Evolutionary conservation across 2,888 invertebrate genomes (phyloP), one percentile per base, ranked within the genome.

Genomic region (Pristionchus fissidentatus): DNA sequence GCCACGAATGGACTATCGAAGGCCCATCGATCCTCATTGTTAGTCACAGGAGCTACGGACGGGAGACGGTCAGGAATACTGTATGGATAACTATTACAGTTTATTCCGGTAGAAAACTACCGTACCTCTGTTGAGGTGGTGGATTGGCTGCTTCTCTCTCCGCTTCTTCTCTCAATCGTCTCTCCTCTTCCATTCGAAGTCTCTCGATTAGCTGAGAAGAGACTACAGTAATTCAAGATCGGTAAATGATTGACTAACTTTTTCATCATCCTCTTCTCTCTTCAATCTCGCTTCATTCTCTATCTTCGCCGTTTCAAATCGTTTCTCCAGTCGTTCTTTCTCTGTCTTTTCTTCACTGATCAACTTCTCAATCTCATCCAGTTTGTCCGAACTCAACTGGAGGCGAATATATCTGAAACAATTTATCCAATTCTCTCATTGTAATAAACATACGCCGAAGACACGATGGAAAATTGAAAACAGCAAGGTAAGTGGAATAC

Each of bases 51-150:
- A 8, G 60, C 60, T 32, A 32, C 43, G 13, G 60, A 29, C 1
- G 78, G 55, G 8, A 78, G 78, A 55, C 78, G 52, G 26, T 78
- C 78, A 29, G 78, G 78, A 19, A 78, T 43, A 78, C 78, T 55
- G 38, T 22, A 78, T 55, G 3, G 7, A 41, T 7, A n/a, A n/a
- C n/a, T n/a, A n/a, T n/a, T n/a, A n/a, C n/a, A n/a, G n/a, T n/a
- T n/a, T n/a, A n/a, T n/a, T n/a, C n/a, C n/a, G n/a, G n/a, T n/a
- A n/a, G n/a, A n/a, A 60, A 38, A 1, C 5, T 7, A 38, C n/a
- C 4, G 22, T n/a, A 78, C 55, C 78, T 78, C 46, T 46, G 29
- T 46, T 43, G 75, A 8, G 38, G 46, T n/a, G 75, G 75, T 19
- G 78, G 52, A 26, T 35, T 35, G 35, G 55, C 55, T 19, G 78